A percentile compares a stretch with the other conserved stretches of the same genome.
Conservation (phyloP, 2,888 invertebrate species). For the Plebejus argus region DNA sequence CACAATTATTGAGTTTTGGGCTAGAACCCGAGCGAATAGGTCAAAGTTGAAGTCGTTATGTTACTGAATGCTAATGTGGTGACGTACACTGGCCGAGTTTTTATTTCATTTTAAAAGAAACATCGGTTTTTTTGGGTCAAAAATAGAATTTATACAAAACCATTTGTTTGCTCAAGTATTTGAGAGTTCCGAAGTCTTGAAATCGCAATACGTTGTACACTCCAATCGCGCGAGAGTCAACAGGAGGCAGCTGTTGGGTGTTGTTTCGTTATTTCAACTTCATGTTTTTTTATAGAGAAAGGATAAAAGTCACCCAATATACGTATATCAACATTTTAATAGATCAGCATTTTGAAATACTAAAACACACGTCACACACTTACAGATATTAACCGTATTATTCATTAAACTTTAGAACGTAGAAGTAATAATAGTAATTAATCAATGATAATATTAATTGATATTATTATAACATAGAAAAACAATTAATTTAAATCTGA, state of each 20-base stretch:
- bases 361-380: too few relatives aligned
- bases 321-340: too few relatives aligned
- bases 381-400: too few relatives aligned
- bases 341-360: too few relatives aligned
- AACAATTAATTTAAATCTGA: neutral
- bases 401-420: too few relatives aligned
- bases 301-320: too few relatives aligned
- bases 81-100: neutral
- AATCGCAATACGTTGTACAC: neutral
- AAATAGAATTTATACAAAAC: too few relatives aligned
- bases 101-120: neutral
- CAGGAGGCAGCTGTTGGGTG: neutral
- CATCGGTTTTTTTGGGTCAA: too few relatives aligned
- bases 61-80: slow-evolving; percentile 27
- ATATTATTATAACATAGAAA: too few relatives aligned
- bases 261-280: neutral
- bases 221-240: too few relatives aligned
- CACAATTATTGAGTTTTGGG: slow-evolving; percentile 68
- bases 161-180: neutral
- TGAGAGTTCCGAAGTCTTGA: neutral
- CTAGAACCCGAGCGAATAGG: slow-evolving; percentile 45
- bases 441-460: too few relatives aligned
- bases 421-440: too few relatives aligned
- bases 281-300: neutral
- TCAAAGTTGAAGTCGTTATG: slow-evolving; percentile 30